phyloP scores from a whole-genome alignment of 2,888 invertebrate species.

The Rugalucina vietnamica region DNA sequence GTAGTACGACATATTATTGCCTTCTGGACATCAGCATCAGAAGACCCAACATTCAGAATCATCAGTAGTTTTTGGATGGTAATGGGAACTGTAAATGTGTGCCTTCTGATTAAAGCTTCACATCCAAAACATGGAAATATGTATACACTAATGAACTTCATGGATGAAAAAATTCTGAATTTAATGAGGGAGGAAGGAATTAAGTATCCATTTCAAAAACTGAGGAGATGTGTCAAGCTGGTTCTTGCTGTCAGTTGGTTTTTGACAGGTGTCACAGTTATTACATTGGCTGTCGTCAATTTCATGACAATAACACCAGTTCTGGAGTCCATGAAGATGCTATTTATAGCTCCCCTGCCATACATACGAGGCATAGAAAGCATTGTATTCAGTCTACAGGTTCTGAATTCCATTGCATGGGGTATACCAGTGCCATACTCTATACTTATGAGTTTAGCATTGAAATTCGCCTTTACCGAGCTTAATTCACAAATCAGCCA shows the following conservation, averaged over 20 bases:
- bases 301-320: neutral
- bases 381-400: neutral
- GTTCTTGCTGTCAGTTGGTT: neutral
- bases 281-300: neutral
- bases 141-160: neutral
- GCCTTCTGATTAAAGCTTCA: neutral
- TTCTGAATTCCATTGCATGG: neutral
- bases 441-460: neutral
- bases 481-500: too few relatives aligned
- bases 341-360: neutral
- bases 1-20: neutral
- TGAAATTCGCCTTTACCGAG: neutral
- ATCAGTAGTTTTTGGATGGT: neutral
- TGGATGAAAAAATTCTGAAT: neutral
- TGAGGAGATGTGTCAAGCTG: neutral
- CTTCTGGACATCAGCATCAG: neutral
- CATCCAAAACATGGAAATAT: neutral
- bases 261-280: neutral
- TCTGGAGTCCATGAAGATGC: neutral
- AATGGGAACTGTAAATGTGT: neutral
- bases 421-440: neutral
- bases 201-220: neutral
- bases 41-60: neutral
- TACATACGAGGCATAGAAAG: neutral
- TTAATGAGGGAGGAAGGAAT: neutral